These are phyloP conservation scores for Suricata suricatta DNA, from an alignment of 2,113 vertebrate species.

Conservation along the genomic window DNA sequence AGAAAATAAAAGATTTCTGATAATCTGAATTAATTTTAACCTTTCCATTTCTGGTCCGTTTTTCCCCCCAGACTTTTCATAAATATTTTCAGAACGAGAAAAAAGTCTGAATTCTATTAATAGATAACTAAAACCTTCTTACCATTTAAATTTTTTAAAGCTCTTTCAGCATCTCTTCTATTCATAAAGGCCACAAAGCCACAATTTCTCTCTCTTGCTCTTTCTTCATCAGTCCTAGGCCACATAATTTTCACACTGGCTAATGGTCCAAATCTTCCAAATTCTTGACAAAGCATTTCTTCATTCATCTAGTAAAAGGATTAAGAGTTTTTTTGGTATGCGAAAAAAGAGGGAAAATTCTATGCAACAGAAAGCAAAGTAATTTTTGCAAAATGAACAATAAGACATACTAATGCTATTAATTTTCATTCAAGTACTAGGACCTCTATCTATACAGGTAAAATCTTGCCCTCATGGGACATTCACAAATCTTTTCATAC, in stretches of 20 bases:
- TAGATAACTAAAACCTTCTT: neutral
- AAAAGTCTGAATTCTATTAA: neutral
- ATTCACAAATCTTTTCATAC: conserved; percentile 17
- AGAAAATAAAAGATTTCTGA: neutral
- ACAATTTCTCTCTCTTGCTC: conserved; percentile 98
- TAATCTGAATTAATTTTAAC: conserved; percentile 25
- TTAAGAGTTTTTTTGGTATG: neutral
- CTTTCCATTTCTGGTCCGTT: neutral
- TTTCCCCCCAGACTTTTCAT: neutral
- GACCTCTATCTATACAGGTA: neutral
- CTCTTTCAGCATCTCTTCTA: conserved; percentile 98
- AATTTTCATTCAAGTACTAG: neutral
- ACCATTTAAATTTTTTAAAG: conserved; percentile 98
- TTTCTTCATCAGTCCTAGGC: conserved; percentile 98
- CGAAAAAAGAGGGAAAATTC: neutral
- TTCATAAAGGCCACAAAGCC: conserved; percentile 99
- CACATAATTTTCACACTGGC: conserved; percentile 99
- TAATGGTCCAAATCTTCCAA: conserved; percentile 97
- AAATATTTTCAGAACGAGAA: neutral
- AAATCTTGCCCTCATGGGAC: neutral
- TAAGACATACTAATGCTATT: neutral
- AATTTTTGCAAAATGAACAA: conserved; percentile 42
- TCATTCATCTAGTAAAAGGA: conserved; percentile 94
- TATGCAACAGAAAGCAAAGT: conserved; percentile 1
- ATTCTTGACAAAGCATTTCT: conserved; percentile 99